A percentile compares a stretch with the other conserved stretches of the same genome.
phyloP scores from a whole-genome alignment of 1,140 invertebrate genomes.

The Drosophila ambigua region DNA sequence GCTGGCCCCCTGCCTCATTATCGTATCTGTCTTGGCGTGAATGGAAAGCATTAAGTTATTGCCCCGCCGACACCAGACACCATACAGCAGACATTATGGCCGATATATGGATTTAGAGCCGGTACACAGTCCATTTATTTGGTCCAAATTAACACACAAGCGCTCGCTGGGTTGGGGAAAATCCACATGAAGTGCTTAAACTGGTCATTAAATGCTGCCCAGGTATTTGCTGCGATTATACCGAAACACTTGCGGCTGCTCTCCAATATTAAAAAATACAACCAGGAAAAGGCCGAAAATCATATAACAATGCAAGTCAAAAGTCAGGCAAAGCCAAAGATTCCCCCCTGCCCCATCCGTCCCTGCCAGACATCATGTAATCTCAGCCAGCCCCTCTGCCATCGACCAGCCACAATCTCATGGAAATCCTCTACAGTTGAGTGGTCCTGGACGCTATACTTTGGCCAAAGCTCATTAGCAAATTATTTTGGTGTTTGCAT shows the following conservation, averaged over 20 bases:
- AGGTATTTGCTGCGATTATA: conserved; percentile 53
- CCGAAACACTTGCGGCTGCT: conserved; percentile 56
- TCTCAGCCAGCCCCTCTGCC: conserved; percentile 13
- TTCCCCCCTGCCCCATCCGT: conserved; percentile 30
- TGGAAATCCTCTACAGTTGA: conserved; percentile 65
- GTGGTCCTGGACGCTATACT: conserved; percentile 41
- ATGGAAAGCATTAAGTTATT: conserved; percentile 58
- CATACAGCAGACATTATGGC: conserved; percentile 33
- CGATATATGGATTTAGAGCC: conserved; percentile 34
- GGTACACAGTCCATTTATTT: conserved; percentile 39
- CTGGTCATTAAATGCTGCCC: conserved; percentile 56
- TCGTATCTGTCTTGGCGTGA: conserved; percentile 51
- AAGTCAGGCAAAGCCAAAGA: conserved; percentile 59
- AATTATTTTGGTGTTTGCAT: conserved; percentile 53
- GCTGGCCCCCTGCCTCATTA: conserved; percentile 42
- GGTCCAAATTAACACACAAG: conserved; percentile 41
- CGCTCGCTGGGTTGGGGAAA: conserved; percentile 45
- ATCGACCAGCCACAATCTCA: conserved; percentile 8
- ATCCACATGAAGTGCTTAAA: conserved; percentile 55
- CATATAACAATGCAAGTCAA: conserved; percentile 75
- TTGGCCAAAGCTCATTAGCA: conserved; percentile 64
- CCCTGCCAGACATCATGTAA: conserved; percentile 24
- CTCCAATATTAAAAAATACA: conserved; percentile 48
- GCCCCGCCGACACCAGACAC: conserved; percentile 14
- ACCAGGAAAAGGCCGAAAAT: conserved; percentile 66